A percentile compares a stretch with the other conserved stretches of the same genome.
Evolutionary conservation across 2,797 vertebrate genomes (phyloP).

Genomic region (Apogon talboti): DNA sequence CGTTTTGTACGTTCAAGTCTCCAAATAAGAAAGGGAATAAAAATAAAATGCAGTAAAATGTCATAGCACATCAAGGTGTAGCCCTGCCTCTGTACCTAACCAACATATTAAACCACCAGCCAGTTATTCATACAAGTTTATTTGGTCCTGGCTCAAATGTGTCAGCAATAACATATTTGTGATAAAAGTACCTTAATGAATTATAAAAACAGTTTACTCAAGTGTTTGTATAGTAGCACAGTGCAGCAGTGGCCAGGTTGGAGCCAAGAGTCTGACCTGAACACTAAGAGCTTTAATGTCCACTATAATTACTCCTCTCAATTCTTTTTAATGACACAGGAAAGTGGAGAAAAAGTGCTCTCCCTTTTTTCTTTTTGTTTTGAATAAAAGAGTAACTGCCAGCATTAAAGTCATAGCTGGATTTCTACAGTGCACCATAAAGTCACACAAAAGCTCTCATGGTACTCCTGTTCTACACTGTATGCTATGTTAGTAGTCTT

Average conservation of each 20-base stretch:
- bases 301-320: conserved; percentile 67
- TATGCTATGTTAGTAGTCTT: conserved; percentile 47
- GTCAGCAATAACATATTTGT: conserved; percentile 61
- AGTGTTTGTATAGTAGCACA: conserved; percentile 45
- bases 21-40: conserved; percentile 19
- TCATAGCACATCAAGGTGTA: conserved; percentile 41
- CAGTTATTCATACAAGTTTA: conserved; percentile 63
- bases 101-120: conserved; percentile 67
- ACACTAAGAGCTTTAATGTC: conserved; percentile 69
- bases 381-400: conserved; percentile 68
- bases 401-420: conserved; percentile 75
- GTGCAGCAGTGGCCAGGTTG: conserved; percentile 52
- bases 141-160: conserved; percentile 50
- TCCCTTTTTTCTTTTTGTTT: conserved; percentile 52
- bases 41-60: conserved; percentile 30
- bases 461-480: conserved; percentile 60
- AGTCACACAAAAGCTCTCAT: conserved; percentile 69
- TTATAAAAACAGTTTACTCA: conserved; percentile 64
- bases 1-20: conserved; percentile 36
- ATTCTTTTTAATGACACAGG: conserved; percentile 66
- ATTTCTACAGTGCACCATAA: conserved; percentile 62
- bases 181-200: conserved; percentile 72
- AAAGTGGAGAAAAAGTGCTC: conserved; percentile 61
- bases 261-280: conserved; percentile 71
- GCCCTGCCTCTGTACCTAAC: conserved; percentile 58